Evolutionary conservation across 1,140 invertebrate genomes (phyloP), one percentile per base, ranked within the genome.

Genomic region (Lasioglossum albipes): DNA sequence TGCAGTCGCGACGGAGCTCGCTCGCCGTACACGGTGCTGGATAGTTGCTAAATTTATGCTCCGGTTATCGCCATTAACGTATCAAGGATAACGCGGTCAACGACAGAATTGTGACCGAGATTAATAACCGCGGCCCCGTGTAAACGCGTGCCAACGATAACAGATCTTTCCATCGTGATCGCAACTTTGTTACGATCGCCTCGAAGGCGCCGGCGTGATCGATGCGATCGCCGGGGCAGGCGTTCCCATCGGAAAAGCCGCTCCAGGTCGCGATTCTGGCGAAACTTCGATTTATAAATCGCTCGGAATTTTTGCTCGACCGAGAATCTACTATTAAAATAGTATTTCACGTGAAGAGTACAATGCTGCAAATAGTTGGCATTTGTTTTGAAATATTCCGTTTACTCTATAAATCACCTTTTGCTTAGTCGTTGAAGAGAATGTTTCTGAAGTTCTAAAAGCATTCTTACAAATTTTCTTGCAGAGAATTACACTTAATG

Each of bases 41-140:
- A 82, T 82, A 79, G 61, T 79, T 45, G 69, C n/a, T 79, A 4
- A 82, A 82, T 78, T 82, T 82, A 82, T 82, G 75, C 52, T 20
- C 64, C 61, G 75, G 41, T 82, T 82, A 68, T 59, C 42, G 52
- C 54, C 62, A 49, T 72, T 67, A 61, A 77, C 20, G 75, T 67
- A 79, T 85, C 64, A 75, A 57, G 41, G 68, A 71, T 82, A 72
- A 52, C 57, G 41, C 41, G 49, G 61, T 36, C 10, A 76, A 82
- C 57, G 65, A 77, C 75, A 42, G 75, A 82, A 73, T 69, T 45
- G 65, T 59, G 65, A 57, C 20, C 77, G 71, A 69, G 74, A 79
- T 79, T 82, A 82, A 82, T 79, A 82, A 70, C 61, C 36, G 36
- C 42, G 41, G 42, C 27, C 12, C 36, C 31, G 41, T 52, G 62